These are phyloP conservation scores for Galendromus occidentalis DNA, from an alignment of 1,140 invertebrate species.

Conservation along the genomic window DNA sequence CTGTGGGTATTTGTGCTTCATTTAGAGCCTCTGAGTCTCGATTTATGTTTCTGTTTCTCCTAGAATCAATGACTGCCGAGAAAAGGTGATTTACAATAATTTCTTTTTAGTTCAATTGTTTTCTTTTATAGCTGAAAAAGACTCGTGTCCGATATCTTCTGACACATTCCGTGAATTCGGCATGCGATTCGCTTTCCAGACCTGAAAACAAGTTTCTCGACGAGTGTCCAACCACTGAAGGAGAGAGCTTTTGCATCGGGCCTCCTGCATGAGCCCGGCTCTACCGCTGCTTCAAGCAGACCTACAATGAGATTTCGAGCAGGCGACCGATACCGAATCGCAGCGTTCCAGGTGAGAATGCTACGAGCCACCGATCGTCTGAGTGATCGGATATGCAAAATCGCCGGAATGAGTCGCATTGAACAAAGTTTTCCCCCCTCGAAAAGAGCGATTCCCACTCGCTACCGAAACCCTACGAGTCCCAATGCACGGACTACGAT, in stretches of 20 bases:
- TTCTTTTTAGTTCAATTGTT: no score
- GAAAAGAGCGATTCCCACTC: not conserved
- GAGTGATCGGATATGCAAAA: not conserved
- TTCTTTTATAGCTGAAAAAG: no score
- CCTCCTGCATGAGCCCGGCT: not conserved
- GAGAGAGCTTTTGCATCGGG: not conserved
- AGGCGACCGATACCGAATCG: not conserved
- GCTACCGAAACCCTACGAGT: not conserved
- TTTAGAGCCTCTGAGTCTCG: no score
- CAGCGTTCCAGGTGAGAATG: not conserved
- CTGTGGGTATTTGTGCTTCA: not conserved
- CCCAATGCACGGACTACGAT: not conserved
- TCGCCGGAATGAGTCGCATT: not conserved
- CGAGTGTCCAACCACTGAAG: not conserved
- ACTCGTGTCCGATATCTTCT: no score
- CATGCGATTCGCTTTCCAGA: not conserved
- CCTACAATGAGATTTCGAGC: conserved; percentile 3
- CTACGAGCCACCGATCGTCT: not conserved
- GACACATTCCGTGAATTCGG: no score
- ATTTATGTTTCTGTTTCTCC: no score
- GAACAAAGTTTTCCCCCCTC: not conserved
- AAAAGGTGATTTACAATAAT: no score
- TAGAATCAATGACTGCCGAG: no score
- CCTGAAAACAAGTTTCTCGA: not conserved
- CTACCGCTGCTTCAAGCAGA: not conserved